Conservation (phyloP, 2,888 invertebrate genomes). For the Drosophila kuntzei region DNA sequence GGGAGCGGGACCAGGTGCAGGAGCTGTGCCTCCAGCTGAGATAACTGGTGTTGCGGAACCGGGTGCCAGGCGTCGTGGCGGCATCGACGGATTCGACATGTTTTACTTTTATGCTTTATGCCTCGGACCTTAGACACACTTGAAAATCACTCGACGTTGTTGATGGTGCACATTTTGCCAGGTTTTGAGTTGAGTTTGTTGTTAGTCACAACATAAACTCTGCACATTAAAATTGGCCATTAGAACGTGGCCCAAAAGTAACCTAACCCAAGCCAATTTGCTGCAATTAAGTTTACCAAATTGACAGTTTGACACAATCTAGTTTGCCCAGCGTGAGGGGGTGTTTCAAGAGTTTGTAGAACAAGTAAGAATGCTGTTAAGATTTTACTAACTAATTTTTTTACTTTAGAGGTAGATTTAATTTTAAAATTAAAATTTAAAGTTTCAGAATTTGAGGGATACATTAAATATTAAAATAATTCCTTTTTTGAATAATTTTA, state of each 20-base stretch:
- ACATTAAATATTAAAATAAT: too few species aligned
- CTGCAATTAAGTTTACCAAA: conserved; percentile 51
- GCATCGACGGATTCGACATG: conserved; percentile 75
- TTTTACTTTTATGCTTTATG: conserved; percentile 8
- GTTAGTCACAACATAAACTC: conserved; percentile 25
- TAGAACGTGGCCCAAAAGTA: conserved; percentile 27
- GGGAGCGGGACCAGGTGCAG: neutral
- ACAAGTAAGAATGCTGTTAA: neutral
- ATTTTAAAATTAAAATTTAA: neutral
- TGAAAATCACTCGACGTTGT: conserved; percentile 37
- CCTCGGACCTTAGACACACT: conserved; percentile 32
- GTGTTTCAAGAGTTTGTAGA: neutral
- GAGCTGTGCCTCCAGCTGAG: conserved; percentile 6
- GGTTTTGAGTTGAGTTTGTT: conserved; percentile 14
- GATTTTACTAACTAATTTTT: neutral
- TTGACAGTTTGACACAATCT: conserved; percentile 39
- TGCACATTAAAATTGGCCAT: conserved; percentile 44
- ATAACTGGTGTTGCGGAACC: conserved; percentile 77
- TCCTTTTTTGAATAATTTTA: too few species aligned
- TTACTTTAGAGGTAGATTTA: too few species aligned
- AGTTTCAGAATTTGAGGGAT: too few species aligned
- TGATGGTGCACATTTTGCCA: conserved; percentile 35
- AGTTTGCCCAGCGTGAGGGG: conserved; percentile 24
- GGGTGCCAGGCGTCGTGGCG: conserved; percentile 70
- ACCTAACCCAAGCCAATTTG: conserved; percentile 50